Conservation (phyloP, 2,113 vertebrate species). For the Oxygymnocypris stewartii region DNA sequence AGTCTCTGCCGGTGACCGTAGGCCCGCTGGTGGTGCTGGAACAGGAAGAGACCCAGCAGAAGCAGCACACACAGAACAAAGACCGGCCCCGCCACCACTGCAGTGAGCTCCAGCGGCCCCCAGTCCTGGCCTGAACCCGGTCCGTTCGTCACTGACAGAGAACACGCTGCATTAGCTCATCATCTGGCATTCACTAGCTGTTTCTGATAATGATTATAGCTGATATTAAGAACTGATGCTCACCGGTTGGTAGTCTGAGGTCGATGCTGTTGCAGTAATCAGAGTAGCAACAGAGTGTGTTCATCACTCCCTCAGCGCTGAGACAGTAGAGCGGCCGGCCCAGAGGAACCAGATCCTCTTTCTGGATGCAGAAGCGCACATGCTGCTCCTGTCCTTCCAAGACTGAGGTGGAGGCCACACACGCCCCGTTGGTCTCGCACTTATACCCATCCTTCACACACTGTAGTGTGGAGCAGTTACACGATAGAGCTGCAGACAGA, state of each 20-base stretch:
- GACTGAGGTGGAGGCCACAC: conserved; percentile 90
- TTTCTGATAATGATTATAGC: not conserved
- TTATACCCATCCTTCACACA: conserved; percentile 86
- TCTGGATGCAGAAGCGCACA: conserved; percentile 85
- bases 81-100: conserved; percentile 85
- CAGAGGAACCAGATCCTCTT: conserved; percentile 81
- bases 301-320: conserved; percentile 86
- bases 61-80: conserved; percentile 88
- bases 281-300: conserved; percentile 92
- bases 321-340: conserved; percentile 92
- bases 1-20: conserved; percentile 91
- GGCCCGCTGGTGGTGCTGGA: conserved; percentile 87
- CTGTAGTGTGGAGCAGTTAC: conserved; percentile 80
- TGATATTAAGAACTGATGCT: conserved; percentile 21
- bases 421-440: conserved; percentile 92
- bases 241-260: conserved; percentile 86
- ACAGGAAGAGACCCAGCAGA: conserved; percentile 83
- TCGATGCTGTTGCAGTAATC: conserved; percentile 96
- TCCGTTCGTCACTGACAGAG: conserved; percentile 55
- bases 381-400: conserved; percentile 83
- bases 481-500: conserved; percentile 79
- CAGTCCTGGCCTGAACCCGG: conserved; percentile 68
- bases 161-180: not conserved
- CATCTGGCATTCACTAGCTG: not conserved
- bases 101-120: conserved; percentile 90